Evolutionary conservation across 2,888 invertebrate genomes (phyloP).

Genomic region (Hoplodrina ambigua): DNA sequence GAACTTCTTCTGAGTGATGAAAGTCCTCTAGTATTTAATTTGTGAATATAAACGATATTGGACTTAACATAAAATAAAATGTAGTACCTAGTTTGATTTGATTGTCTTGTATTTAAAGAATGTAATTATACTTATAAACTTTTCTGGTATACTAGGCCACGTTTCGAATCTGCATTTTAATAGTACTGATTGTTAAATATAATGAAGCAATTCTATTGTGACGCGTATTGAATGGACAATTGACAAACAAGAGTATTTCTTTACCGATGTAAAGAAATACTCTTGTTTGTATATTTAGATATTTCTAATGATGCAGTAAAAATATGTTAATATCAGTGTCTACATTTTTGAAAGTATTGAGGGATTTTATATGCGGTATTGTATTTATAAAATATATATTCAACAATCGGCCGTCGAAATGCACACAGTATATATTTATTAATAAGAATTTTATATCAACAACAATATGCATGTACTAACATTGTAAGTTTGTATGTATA

Average conservation of each 20-base stretch:
- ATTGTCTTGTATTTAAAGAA: not conserved
- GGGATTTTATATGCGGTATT: not conserved
- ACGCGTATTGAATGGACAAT: too few species aligned
- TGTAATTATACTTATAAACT: not conserved
- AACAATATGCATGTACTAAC: constrained; percentile 54
- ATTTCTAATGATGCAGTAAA: too few species aligned
- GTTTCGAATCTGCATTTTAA: constrained; percentile 13
- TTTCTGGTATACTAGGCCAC: not conserved
- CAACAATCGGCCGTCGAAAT: constrained; percentile 21
- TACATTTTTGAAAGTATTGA: not conserved
- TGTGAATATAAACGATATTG: constrained; percentile 32
- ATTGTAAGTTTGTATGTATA: constrained; percentile 68
- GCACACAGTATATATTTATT: constrained; percentile 9
- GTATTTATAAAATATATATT: not conserved
- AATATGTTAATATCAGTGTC: too few species aligned
- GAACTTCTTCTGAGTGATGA: not conserved
- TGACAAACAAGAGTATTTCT: too few species aligned
- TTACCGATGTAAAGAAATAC: too few species aligned
- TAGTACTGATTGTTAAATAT: constrained; percentile 7
- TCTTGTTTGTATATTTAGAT: too few species aligned
- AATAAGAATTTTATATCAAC: constrained; percentile 5
- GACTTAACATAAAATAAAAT: constrained; percentile 6
- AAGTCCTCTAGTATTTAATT: not conserved
- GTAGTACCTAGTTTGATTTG: not conserved
- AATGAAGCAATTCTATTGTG: not conserved